Conservation (phyloP, 2,888 invertebrate genomes). For the Dryobota labecula region DNA sequence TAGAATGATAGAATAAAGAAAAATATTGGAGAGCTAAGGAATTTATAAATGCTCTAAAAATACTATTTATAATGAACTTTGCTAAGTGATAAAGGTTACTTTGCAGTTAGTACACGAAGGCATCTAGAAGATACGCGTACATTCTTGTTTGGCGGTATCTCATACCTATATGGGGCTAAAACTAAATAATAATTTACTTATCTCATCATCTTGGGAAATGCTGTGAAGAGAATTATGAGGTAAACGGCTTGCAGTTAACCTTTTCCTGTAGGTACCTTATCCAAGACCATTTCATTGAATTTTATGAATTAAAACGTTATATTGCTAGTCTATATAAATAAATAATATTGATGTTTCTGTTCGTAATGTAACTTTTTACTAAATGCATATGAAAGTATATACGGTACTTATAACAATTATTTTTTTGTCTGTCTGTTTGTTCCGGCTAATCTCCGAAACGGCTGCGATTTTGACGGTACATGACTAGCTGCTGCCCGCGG, state of each 20-base stretch:
- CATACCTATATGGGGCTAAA: background rate
- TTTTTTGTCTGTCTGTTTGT: too few species aligned
- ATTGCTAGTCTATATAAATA: too few species aligned
- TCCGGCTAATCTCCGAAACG: too few species aligned
- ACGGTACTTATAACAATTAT: too few species aligned
- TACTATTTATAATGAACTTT: background rate
- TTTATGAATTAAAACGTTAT: too few species aligned
- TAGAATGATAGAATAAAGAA: background rate
- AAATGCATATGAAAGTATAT: too few species aligned
- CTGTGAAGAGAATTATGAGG: conserved; percentile 18
- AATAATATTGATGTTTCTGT: too few species aligned
- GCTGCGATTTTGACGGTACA: too few species aligned
- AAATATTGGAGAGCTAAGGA: background rate
- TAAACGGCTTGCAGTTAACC: conserved; percentile 3
- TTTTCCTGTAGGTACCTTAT: conserved; percentile 12
- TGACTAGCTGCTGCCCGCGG: too few species aligned
- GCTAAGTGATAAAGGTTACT: too few species aligned
- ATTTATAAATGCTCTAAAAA: background rate
- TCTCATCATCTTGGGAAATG: conserved; percentile 10
- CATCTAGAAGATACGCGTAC: background rate
- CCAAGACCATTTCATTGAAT: conserved; percentile 10
- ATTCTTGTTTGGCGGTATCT: background rate
- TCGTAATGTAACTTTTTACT: too few species aligned
- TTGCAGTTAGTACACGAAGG: background rate
- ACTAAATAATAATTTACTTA: background rate